These are phyloP conservation scores for Lordiphosa stackelbergi DNA, from an alignment of 1,140 invertebrate species.

Conservation along the genomic window DNA sequence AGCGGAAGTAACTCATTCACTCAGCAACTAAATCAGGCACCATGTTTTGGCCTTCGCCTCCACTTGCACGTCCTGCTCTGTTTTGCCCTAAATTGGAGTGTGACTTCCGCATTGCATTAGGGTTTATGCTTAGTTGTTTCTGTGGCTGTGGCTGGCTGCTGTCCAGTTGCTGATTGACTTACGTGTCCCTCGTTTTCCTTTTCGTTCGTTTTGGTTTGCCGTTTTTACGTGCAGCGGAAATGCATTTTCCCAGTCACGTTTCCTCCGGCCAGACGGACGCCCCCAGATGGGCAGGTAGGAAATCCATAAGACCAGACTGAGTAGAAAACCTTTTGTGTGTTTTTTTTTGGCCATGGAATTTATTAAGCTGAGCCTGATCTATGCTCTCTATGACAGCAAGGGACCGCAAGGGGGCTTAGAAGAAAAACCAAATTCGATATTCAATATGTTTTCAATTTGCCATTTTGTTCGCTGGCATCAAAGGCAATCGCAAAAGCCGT, in stretches of 20 bases:
- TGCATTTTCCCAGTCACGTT: slow-evolving; percentile 72
- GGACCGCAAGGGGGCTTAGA: slow-evolving; percentile 9
- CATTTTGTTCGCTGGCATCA: slow-evolving; percentile 34
- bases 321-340: slow-evolving; percentile 7
- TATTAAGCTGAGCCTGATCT: slow-evolving; percentile 66
- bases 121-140: slow-evolving; percentile 50
- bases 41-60: slow-evolving; percentile 14
- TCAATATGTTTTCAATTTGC: slow-evolving; percentile 73
- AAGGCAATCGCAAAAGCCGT: slow-evolving; percentile 60
- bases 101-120: slow-evolving; percentile 73
- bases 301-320: slow-evolving; percentile 39
- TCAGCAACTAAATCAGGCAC: slow-evolving; percentile 67
- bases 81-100: slow-evolving; percentile 57
- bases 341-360: slow-evolving; percentile 49
- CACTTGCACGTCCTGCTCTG: slow-evolving; percentile 3
- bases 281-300: slow-evolving; percentile 41
- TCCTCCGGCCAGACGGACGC: slow-evolving; percentile 22
- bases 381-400: slow-evolving; percentile 39
- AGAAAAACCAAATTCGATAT: slow-evolving; percentile 41
- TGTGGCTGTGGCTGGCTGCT: slow-evolving; percentile 20
- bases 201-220: slow-evolving; percentile 45
- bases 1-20: slow-evolving; percentile 71
- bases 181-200: slow-evolving; percentile 62
- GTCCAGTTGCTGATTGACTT: slow-evolving; percentile 67
- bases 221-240: slow-evolving; percentile 65